Evolutionary conservation across 2,888 invertebrate species (phyloP).

Genomic region (Hipparchia semele): DNA sequence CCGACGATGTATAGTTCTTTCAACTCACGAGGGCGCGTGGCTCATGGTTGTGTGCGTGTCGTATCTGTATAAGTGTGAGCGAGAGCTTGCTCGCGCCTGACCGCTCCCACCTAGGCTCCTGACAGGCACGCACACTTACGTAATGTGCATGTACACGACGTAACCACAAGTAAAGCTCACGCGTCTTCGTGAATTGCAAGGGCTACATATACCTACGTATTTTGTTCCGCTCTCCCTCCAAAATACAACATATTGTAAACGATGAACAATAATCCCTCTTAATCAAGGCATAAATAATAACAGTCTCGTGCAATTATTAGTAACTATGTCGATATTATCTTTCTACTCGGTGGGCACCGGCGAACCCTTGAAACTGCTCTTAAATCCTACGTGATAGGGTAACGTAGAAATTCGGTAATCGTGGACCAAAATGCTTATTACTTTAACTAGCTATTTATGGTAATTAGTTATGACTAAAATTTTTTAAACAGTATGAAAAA

Average conservation of each 20-base stretch:
- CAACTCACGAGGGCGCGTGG: too few relatives aligned
- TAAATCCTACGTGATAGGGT: slow-evolving; percentile 53
- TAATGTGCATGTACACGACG: too few relatives aligned
- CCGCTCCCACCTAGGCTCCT: too few relatives aligned
- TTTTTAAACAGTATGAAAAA: too few relatives aligned
- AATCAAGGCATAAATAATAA: slow-evolving; percentile 33
- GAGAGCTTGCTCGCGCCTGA: too few relatives aligned
- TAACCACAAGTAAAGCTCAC: too few relatives aligned
- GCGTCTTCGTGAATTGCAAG: too few relatives aligned
- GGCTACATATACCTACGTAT: background rate
- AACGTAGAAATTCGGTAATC: slow-evolving; percentile 24
- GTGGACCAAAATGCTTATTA: background rate
- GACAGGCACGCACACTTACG: too few relatives aligned
- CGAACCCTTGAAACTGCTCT: slow-evolving; percentile 60
- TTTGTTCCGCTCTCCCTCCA: background rate
- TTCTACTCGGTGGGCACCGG: slow-evolving; percentile 66
- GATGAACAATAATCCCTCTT: slow-evolving; percentile 25
- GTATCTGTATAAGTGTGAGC: too few relatives aligned
- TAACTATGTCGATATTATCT: slow-evolving; percentile 67
- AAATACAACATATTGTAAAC: slow-evolving; percentile 18
- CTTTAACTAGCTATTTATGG: background rate
- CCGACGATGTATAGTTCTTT: too few relatives aligned
- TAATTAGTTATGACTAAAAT: too few relatives aligned
- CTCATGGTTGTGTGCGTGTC: too few relatives aligned
- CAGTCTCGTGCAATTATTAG: slow-evolving; percentile 46